Evolutionary conservation across 1,140 invertebrate genomes (phyloP), one percentile per base, ranked within the genome.

Genomic region (Rhagoletis pomonella): DNA sequence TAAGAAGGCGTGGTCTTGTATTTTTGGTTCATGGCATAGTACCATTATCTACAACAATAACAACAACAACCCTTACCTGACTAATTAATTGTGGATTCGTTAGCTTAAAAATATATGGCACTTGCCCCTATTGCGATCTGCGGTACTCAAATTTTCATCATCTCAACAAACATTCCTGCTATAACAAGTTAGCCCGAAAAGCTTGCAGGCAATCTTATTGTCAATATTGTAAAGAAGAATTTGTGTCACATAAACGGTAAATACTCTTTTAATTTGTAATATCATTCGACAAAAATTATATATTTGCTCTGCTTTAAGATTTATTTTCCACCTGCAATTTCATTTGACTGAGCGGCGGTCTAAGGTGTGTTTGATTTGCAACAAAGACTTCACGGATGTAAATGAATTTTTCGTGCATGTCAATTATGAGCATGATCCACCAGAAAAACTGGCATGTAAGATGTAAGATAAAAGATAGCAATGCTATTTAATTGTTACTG

Each of bases 81-180:
- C 29, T 29, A 29, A 29, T 29, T 60, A 29, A 17, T 65, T 69
- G 19, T 69, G 44, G 17, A 12, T 29, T 55, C 62, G 89, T 0
- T 67, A 92, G 91, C n/a, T 87, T 92, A 4, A 81, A 88, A 19
- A 92, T 92, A 14, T 92, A 92, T 84, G 89, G 91, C 77, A 88
- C 87, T 50, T 92, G 91, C 58, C 90, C 91, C 9, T 91, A 90
- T 77, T 92, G 91, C 87, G 87, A 89, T 12, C 88, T 90, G 88
- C 91, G 90, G 0, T 92, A 91, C 17, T 91, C 91, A 0, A 92
- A 90, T 19, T 90, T 92, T 69, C 39, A 89, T 64, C 89, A 90
- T 10, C 91, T 90, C 6, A 92, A 92, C 81, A 92, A 92, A 86
- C 91, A 92, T 85, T 92, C 91, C 2, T 92, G 91, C 19, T 90